Percentiles rank a stretch among this genome's conserved stretches.
phyloP scores from a whole-genome alignment of 2,797 vertebrate species.

The Garrulus glandarius region DNA sequence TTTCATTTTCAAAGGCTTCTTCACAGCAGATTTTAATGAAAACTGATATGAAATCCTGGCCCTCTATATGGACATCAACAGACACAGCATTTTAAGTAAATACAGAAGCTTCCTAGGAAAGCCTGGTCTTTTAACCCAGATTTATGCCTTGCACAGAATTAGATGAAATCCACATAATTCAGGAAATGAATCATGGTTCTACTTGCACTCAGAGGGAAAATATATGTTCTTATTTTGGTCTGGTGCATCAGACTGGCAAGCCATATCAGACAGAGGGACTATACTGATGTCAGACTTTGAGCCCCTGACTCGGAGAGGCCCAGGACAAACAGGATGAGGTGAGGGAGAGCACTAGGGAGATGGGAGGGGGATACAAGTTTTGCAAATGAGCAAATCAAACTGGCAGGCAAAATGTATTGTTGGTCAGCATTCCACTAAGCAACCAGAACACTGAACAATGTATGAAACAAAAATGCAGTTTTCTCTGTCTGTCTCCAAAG shows the following conservation, averaged over 20 bases:
- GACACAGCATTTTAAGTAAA: background rate
- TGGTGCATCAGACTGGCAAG: background rate
- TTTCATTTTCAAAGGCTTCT: background rate
- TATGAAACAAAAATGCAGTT: background rate
- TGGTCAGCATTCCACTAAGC: background rate
- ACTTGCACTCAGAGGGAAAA: background rate
- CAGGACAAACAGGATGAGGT: background rate
- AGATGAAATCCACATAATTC: background rate
- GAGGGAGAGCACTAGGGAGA: background rate
- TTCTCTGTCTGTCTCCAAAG: background rate
- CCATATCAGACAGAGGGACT: background rate
- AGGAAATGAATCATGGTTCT: background rate
- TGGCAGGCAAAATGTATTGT: background rate
- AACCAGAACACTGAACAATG: background rate
- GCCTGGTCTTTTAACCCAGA: background rate
- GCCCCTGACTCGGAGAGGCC: background rate
- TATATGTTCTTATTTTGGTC: background rate
- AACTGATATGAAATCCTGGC: background rate
- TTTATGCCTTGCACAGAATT: background rate
- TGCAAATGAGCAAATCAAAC: background rate
- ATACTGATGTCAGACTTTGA: background rate
- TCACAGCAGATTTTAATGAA: background rate
- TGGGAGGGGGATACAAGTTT: background rate
- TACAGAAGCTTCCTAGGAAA: background rate
- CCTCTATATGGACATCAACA: background rate